phyloP scores from a whole-genome alignment of 2,113 vertebrate species.

The Burhinus oedicnemus region DNA sequence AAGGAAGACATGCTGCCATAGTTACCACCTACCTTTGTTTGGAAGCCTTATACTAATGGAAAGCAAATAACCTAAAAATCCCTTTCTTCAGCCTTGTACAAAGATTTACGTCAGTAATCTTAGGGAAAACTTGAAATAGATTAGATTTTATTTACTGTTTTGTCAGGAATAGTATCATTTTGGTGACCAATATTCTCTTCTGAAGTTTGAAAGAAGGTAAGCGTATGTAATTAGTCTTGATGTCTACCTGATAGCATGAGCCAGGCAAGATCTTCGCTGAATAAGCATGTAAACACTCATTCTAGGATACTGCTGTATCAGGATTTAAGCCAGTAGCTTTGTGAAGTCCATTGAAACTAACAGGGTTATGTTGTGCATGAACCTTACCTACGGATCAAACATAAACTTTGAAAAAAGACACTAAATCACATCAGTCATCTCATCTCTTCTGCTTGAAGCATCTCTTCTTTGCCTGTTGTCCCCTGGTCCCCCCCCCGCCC shows the following conservation, averaged over 20 bases:
- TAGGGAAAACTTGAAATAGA: background rate
- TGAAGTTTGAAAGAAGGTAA: background rate
- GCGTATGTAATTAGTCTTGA: background rate
- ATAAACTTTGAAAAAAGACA: background rate
- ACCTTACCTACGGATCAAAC: background rate
- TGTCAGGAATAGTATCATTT: background rate
- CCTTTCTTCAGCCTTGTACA: background rate
- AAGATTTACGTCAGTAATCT: background rate
- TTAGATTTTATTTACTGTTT: background rate
- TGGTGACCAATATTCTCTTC: background rate
- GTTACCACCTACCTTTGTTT: background rate
- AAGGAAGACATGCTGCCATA: background rate
- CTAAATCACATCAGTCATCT: background rate
- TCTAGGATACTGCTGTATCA: background rate
- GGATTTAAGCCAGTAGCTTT: background rate
- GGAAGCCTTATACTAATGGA: background rate
- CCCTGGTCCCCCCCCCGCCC: too few species aligned
- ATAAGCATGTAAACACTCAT: background rate
- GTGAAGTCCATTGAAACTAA: background rate
- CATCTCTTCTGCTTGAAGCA: background rate
- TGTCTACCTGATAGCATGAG: background rate
- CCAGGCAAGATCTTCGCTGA: background rate
- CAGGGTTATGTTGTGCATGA: background rate
- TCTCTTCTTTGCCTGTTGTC: background rate
- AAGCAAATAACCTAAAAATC: background rate